Percentiles rank a stretch among this genome's conserved stretches.
phyloP scores from a whole-genome alignment of 2,113 vertebrate genomes.

The Pycnonotus jocosus region DNA sequence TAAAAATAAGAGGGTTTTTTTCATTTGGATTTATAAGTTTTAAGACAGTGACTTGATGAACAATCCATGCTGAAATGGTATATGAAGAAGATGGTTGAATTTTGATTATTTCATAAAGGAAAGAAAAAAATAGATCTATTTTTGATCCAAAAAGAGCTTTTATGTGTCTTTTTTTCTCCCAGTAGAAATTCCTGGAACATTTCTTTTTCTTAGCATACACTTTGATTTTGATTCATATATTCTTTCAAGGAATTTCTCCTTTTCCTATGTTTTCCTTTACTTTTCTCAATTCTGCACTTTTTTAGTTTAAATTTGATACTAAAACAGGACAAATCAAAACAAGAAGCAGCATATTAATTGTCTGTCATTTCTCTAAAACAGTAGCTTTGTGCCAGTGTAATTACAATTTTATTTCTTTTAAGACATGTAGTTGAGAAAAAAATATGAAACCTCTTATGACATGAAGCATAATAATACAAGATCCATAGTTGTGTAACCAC shows the following conservation, averaged over 20 bases:
- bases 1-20: not conserved
- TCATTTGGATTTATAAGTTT: not conserved
- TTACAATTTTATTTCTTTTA: conserved; percentile 15
- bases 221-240: not conserved
- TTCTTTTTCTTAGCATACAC: not conserved
- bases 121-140: not conserved
- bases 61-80: not conserved
- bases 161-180: not conserved
- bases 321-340: not conserved
- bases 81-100: not conserved
- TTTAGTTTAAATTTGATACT: not conserved
- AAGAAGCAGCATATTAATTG: not conserved
- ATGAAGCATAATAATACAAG: not conserved
- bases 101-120: not conserved
- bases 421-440: not conserved
- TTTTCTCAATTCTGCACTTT: not conserved
- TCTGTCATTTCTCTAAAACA: not conserved
- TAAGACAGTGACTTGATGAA: not conserved
- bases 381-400: not conserved
- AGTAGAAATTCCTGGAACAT: not conserved
- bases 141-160: not conserved
- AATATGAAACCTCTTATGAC: not conserved
- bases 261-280: not conserved
- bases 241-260: not conserved
- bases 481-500: not conserved